Conservation (phyloP, 64 coral and sea anemone genomes). For the Montipora capricornis region DNA sequence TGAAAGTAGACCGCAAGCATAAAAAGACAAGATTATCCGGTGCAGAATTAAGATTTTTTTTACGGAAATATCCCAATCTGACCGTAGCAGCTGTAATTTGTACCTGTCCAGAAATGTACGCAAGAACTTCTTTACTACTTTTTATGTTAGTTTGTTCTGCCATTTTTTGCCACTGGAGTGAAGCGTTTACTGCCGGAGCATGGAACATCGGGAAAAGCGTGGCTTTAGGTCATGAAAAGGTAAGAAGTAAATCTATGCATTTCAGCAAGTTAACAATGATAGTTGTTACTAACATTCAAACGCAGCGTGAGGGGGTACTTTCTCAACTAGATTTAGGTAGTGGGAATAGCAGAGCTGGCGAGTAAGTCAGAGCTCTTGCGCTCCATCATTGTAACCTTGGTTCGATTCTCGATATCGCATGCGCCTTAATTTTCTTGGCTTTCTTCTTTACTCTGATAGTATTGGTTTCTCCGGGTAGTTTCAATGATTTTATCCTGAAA, state of each 20-base stretch:
- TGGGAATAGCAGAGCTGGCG: too few species aligned
- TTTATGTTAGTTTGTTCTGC: not conserved
- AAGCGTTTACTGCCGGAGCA: constrained; percentile 24
- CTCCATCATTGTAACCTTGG: too few species aligned
- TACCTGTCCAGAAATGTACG: not conserved
- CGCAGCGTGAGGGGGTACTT: too few species aligned
- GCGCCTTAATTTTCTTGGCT: too few species aligned
- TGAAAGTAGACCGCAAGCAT: not conserved
- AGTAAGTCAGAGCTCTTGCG: too few species aligned
- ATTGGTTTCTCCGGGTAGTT: too few species aligned
- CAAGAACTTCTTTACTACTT: not conserved
- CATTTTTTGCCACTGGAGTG: not conserved
- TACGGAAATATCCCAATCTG: not conserved
- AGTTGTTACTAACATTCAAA: not conserved
- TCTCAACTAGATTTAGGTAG: too few species aligned
- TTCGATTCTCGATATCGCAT: too few species aligned
- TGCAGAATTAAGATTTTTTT: not conserved
- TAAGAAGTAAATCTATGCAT: not conserved
- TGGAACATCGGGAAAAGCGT: constrained; percentile 14
- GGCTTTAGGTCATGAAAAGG: constrained; percentile 2
- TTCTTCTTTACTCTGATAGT: too few species aligned
- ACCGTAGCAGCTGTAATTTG: not conserved
- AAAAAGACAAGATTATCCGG: not conserved
- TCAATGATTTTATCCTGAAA: too few species aligned
- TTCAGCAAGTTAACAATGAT: not conserved